A percentile compares a stretch with the other conserved stretches of the same genome.
Conservation (phyloP, 30 jellyfish, hydroid and myxozoan genomes). For the Chrysaora quinquecirrha region DNA sequence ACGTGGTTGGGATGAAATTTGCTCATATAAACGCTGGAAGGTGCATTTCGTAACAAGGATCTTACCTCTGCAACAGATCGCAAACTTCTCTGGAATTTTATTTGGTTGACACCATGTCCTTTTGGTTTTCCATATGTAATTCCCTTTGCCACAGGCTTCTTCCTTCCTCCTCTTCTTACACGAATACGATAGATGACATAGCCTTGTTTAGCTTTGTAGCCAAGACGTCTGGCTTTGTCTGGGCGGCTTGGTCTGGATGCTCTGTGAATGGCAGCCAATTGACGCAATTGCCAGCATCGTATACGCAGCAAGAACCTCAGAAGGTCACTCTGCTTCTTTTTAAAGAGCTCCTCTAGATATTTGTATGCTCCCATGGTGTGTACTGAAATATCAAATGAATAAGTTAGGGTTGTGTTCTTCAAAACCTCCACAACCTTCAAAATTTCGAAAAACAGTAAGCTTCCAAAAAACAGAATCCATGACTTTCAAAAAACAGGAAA, state of each 20-base stretch:
- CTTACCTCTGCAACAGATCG: slow-evolving; percentile 99
- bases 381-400: too few relatives aligned
- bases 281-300: slow-evolving; percentile 99
- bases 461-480: too few relatives aligned
- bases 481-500: too few relatives aligned
- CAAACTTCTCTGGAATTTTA: slow-evolving; percentile 93
- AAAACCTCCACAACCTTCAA: too few relatives aligned
- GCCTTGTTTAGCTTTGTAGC: slow-evolving; percentile 99
- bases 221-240: slow-evolving; percentile 98
- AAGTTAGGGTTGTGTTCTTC: too few relatives aligned
- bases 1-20: too few relatives aligned
- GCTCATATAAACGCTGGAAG: too few relatives aligned
- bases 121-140: slow-evolving; percentile 99
- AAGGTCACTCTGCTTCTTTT: slow-evolving; percentile 98
- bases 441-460: too few relatives aligned
- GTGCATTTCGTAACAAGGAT: too few relatives aligned
- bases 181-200: slow-evolving; percentile 94
- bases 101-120: slow-evolving; percentile 98
- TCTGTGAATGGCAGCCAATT: slow-evolving; percentile 92
- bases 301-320: slow-evolving; percentile 91
- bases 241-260: slow-evolving; percentile 99
- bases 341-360: slow-evolving; percentile 96
- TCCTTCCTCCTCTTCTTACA: slow-evolving; percentile 99
- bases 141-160: slow-evolving; percentile 99
- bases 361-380: slow-evolving; percentile 98